Percentiles rank a stretch among this genome's conserved stretches.
These are phyloP conservation scores for Lasioglossum zephyrum DNA, from an alignment of 2,888 invertebrate genomes.

Conservation along the genomic window DNA sequence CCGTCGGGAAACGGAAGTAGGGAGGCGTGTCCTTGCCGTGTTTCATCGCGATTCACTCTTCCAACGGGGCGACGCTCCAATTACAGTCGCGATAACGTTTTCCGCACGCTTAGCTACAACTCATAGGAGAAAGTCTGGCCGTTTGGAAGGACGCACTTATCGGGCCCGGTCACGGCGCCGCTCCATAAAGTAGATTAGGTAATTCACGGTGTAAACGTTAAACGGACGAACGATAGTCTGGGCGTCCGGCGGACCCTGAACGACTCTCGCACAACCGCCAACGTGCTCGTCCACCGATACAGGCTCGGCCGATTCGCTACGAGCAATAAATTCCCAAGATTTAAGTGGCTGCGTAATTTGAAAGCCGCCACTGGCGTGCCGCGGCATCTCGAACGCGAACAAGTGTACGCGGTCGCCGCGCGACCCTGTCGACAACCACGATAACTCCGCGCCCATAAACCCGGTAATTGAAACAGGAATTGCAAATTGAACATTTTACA, in stretches of 20 bases:
- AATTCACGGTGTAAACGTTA: slow-evolving; percentile 71
- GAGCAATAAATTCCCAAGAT: slow-evolving; percentile 66
- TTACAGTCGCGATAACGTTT: slow-evolving; percentile 78
- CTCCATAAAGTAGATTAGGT: slow-evolving; percentile 77
- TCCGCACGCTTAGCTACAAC: slow-evolving; percentile 75
- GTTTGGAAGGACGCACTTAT: slow-evolving; percentile 69
- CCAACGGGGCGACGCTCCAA: slow-evolving; percentile 76
- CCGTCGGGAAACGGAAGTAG: slow-evolving; percentile 38
- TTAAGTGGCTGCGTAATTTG: slow-evolving; percentile 70
- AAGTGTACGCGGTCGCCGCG: slow-evolving; percentile 22
- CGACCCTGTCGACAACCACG: slow-evolving; percentile 12
- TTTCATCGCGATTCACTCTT: slow-evolving; percentile 77
- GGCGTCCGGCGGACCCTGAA: slow-evolving; percentile 18
- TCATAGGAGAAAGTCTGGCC: slow-evolving; percentile 75
- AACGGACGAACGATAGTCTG: slow-evolving; percentile 65
- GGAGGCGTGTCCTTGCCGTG: slow-evolving; percentile 58
- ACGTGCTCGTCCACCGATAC: slow-evolving; percentile 48
- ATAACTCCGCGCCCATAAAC: background rate
- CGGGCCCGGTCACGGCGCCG: slow-evolving; percentile 64
- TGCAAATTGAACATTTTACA: background rate
- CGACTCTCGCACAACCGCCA: slow-evolving; percentile 1
- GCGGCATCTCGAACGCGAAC: slow-evolving; percentile 36
- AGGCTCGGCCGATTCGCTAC: slow-evolving; percentile 57
- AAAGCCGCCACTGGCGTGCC: slow-evolving; percentile 40
- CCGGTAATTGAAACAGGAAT: slow-evolving; percentile 8